Conservation (phyloP, 2,888 invertebrate species). For the Ectobius pallidus region DNA sequence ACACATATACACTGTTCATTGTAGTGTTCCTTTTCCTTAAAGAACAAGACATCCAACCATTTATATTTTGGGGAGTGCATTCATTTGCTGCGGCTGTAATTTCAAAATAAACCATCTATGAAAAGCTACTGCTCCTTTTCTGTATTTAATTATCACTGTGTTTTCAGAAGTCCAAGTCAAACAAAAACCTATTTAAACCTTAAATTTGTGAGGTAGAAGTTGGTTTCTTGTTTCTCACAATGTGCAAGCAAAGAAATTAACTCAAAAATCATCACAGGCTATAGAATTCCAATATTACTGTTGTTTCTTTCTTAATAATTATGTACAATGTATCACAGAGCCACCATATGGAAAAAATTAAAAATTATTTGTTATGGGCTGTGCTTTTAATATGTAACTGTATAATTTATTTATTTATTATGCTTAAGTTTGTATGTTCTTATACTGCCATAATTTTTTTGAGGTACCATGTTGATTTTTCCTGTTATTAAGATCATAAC, state of each 20-base stretch:
- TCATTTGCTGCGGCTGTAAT: neutral
- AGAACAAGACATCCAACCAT: slow-evolving; percentile 4
- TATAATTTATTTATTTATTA: neutral
- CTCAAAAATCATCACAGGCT: slow-evolving; percentile 31
- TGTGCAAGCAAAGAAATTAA: slow-evolving; percentile 31
- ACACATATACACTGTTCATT: neutral
- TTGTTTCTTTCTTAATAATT: slow-evolving; percentile 35
- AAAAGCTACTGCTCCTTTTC: slow-evolving; percentile 3
- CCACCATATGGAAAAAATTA: slow-evolving; percentile 1
- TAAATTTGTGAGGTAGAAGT: slow-evolving; percentile 37
- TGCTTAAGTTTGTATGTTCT: slow-evolving; percentile 23
- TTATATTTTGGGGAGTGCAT: neutral
- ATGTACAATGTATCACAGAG: slow-evolving; percentile 42
- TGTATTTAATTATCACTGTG: slow-evolving; percentile 13
- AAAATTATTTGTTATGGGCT: slow-evolving; percentile 1
- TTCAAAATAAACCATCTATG: slow-evolving; percentile 26
- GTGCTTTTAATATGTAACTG: neutral
- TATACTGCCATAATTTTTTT: slow-evolving; percentile 24
- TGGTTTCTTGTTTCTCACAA: slow-evolving; percentile 36
- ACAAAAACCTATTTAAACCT: slow-evolving; percentile 7
- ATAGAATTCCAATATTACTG: slow-evolving; percentile 10
- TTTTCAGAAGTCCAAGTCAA: slow-evolving; percentile 20
- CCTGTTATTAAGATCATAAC: slow-evolving; percentile 25
- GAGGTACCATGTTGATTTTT: slow-evolving; percentile 35
- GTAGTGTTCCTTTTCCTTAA: neutral